Conservation (phyloP, 1,140 invertebrate genomes). For the Diabrotica virgifera region DNA sequence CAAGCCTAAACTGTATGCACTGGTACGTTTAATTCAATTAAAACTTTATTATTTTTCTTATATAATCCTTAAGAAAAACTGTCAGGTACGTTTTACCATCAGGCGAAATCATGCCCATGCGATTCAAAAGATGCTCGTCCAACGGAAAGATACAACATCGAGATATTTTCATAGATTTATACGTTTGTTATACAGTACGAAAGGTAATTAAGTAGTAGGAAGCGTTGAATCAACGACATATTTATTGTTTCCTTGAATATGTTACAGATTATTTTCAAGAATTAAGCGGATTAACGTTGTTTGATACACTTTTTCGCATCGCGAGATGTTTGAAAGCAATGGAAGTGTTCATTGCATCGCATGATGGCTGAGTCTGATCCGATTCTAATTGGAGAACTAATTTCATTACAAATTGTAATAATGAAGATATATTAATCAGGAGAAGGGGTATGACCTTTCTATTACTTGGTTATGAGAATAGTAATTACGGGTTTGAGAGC, state of each 20-base stretch:
- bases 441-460: no score
- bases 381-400: not conserved
- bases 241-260: not conserved
- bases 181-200: not conserved
- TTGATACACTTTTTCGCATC: not conserved
- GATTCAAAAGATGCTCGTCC: not conserved
- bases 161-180: conserved; percentile 3
- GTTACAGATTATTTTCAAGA: no score
- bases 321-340: not conserved
- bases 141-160: not conserved
- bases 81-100: no score
- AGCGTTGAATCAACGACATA: not conserved
- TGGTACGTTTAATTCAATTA: no score
- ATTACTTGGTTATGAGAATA: no score
- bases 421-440: not conserved
- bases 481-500: no score
- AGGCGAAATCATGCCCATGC: no score
- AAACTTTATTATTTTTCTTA: no score
- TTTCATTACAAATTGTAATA: not conserved
- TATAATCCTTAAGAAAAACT: no score
- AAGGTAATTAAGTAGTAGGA: not conserved
- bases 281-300: not conserved
- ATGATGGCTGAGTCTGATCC: not conserved
- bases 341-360: not conserved
- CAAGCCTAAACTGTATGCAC: no score